Evolutionary conservation across 1,140 invertebrate species (phyloP), one percentile per base, ranked within the genome.

Genomic region (Stegodyphus mimosarum): DNA sequence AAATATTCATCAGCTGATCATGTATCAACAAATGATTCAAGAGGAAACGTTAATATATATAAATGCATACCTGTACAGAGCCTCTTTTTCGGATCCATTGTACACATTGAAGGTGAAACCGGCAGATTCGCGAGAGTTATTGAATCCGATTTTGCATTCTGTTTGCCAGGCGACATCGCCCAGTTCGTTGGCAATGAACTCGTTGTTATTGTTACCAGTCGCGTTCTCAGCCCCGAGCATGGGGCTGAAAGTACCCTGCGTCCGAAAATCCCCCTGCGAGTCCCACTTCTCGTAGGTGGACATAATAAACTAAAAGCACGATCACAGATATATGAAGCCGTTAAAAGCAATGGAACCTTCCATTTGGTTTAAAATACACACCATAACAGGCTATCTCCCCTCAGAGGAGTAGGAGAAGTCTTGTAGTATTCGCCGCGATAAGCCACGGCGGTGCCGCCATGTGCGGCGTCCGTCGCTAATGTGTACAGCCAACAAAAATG

Each of bases 271-370:
- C 13, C 52, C 52, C 9, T 79, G 66, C 15, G 53, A 64, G 11
- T 83, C 72, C 79, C 79, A 83, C 72, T 83, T 83, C 50, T 76
- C 81, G 73, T 67, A 83, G 49, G 72, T 83, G 81, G 81, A 83
- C 81, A 83, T 83, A 9, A 66, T 71, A 10, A 49, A 73, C 60
- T 64, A 72, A 63, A 74, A 83, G 55, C 10, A 64, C 10, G 73
- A 73, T 66, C 70, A 83, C 79, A 73, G 53, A 64, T 52, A 48
- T 48, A 48, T 33, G 50, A 18, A 67, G 17, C 17, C 64, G 50
- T n/a, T 17, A 33, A 52, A 33, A 60, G n/a, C 33, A 72, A 73
- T 83, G 79, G 79, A 83, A 49, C 51, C 79, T 17, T 60, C 79
- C 79, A 66, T 52, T n/a, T n/a, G n/a, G 48, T 52, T 64, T 33